Conservation (phyloP, 2,797 vertebrate genomes). For the Sorex maritimensis region DNA sequence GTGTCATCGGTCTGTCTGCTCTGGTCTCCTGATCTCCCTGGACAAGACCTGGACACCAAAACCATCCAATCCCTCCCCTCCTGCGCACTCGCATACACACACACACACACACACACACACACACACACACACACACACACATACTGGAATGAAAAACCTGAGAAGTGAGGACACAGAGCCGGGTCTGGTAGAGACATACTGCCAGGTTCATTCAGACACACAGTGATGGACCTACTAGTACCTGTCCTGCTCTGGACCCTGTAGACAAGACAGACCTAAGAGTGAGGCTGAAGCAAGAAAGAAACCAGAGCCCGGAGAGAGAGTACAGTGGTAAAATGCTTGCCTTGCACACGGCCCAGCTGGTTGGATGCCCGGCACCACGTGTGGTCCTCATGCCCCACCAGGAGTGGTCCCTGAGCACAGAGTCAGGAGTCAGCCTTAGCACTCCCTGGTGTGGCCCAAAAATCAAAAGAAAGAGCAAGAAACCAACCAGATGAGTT, state of each 20-base stretch:
- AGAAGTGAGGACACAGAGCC: not conserved
- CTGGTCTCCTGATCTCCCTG: not conserved
- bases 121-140: too few species aligned
- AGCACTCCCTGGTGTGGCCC: too few species aligned
- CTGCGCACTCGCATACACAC: too few species aligned
- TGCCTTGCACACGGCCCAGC: too few species aligned
- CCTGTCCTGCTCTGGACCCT: not conserved
- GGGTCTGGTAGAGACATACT: too few species aligned
- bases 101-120: too few species aligned
- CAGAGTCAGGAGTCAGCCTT: not conserved
- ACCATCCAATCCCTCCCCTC: not conserved
- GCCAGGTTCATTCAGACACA: not conserved
- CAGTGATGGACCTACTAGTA: not conserved
- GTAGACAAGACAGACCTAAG: not conserved
- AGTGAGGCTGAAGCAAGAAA: not conserved
- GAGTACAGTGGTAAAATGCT: too few species aligned
- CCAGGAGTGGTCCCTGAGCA: too few species aligned
- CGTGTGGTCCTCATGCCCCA: too few species aligned
- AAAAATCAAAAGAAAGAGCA: too few species aligned
- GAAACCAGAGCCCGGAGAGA: not conserved
- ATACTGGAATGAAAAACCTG: not conserved
- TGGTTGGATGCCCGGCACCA: too few species aligned
- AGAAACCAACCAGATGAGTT: not conserved
- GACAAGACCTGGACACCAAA: not conserved
- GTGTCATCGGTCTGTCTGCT: not conserved